These are phyloP conservation scores for Frieseomelitta varia DNA, from an alignment of 1,140 invertebrate species.

Conservation along the genomic window DNA sequence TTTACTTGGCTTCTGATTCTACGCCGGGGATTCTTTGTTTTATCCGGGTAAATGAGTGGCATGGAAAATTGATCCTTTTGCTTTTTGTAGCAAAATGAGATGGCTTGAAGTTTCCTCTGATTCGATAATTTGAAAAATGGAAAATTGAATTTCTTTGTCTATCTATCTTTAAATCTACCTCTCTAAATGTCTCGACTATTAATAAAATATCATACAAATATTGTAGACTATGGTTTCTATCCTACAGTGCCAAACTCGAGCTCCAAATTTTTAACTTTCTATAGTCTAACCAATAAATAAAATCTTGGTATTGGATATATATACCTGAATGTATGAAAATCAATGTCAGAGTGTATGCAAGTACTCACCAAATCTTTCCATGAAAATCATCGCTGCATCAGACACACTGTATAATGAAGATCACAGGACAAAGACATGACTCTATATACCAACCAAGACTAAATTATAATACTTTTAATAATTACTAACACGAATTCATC, in stretches of 20 bases:
- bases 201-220: too few species aligned
- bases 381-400: not conserved
- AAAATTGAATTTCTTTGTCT: not conserved
- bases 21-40: not conserved
- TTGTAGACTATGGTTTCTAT: too few species aligned
- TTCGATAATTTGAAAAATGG: not conserved
- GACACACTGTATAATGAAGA: not conserved
- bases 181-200: too few species aligned
- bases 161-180: too few species aligned
- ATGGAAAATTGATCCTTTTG: not conserved
- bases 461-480: too few species aligned
- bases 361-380: not conserved
- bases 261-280: not conserved
- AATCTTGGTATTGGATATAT: not conserved
- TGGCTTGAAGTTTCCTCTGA: too few species aligned
- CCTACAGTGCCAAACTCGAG: not conserved
- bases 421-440: too few species aligned
- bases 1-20: not conserved
- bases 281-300: not conserved
- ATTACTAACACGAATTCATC: too few species aligned
- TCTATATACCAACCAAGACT: too few species aligned
- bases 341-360: not conserved
- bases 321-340: not conserved
- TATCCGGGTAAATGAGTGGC: not conserved
- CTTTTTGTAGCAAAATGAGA: not conserved